Evolutionary conservation across 2,888 invertebrate species (phyloP), one percentile per base, ranked within the genome.

Genomic region (Liodrosophila aerea): DNA sequence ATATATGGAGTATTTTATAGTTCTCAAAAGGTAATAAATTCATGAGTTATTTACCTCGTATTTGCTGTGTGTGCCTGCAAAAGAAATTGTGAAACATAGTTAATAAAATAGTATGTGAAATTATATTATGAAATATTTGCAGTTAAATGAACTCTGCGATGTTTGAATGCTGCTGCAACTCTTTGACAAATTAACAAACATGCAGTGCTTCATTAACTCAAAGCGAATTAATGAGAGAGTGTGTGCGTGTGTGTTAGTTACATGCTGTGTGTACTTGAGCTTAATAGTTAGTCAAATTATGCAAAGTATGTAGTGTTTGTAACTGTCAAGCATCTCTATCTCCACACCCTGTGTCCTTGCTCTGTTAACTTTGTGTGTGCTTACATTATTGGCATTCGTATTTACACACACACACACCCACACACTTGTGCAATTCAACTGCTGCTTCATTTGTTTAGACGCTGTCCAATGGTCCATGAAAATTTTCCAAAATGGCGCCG

Each of bases 381-480:
- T 36, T 47, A 65, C 43, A 58, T 64, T 70, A 58, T 57, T 62
- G 46, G 50, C 62, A 54, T 54, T 64, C 50, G 62, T 73, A 66
- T 77, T 74, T 81, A 43, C 46, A 58, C 34, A 29, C 52, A 37
- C 34, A 45, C 33, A 49, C 40, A 39, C 34, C 40, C 30, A 43
- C 22, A 34, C 30, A n/a, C 37, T 33, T 34, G 12, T 15, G 36
- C 29, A 39, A 49, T 43, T 33, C 13, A 36, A 53, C 37, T 53
- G 37, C 16, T 51, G 54, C 50, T 65, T 60, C 78, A 74, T 76
- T 83, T 80, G 80, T 80, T 78, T 78, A 78, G 83, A 80, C 76
- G 74, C 69, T 74, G 74, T 80, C 80, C 80, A 80, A 74, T 78
- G 76, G 83, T 80, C 80, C 63, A 83, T 83, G 83, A 76, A 76